Base-by-base conservation (phyloP, 1,140 invertebrate genomes). In the Myzus persicae region DNA sequence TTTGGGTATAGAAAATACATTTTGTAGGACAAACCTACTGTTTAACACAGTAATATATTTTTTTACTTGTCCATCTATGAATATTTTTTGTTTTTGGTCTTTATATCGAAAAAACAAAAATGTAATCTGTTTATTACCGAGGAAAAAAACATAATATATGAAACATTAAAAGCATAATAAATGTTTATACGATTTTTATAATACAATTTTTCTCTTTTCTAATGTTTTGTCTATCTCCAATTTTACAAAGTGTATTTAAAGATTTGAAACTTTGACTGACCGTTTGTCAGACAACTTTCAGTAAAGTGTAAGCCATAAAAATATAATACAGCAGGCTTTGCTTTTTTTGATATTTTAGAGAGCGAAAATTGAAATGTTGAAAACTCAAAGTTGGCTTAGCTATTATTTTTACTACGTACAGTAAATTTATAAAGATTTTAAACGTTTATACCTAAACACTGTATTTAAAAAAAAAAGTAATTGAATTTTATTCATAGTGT, bases 371-470 rank as follows among this genome's bases (percentile, higher is more conserved):
- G 82, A 85, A 42, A 42, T 85, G 38, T 40, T 84, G 9, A 85
- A 14, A 85, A 85, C 40, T 42, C 14, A 42, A 85, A 85, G 81
- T 82, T 36, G 38, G 38, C 38, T 38, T 82, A 82, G 8, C 81
- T 82, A 82, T 82, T n/a, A 24, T 40, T 38, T 82, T 82, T 40
- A 40, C 22, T 82, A n/a, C n/a, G 8, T 40, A n/a, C n/a, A 82
- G 6, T 76, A n/a, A 76, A 76, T 76, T 76, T 76, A 76, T n/a
- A 76, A 76, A 76, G 59, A n/a, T 76, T 59, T 76, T n/a, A 76
- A 76, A 76, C 14, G 31, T 4, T 18, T 76, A n/a, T n/a, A n/a
- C 14, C 31, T 76, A 76, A 76, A n/a, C 31, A 76, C n/a, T 76
- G 31, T n/a, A n/a, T 76, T n/a, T n/a, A n/a, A n/a, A 76, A 67